phyloP scores from a whole-genome alignment of 2,113 vertebrate genomes.

The Hemiscyllium ocellatum region DNA sequence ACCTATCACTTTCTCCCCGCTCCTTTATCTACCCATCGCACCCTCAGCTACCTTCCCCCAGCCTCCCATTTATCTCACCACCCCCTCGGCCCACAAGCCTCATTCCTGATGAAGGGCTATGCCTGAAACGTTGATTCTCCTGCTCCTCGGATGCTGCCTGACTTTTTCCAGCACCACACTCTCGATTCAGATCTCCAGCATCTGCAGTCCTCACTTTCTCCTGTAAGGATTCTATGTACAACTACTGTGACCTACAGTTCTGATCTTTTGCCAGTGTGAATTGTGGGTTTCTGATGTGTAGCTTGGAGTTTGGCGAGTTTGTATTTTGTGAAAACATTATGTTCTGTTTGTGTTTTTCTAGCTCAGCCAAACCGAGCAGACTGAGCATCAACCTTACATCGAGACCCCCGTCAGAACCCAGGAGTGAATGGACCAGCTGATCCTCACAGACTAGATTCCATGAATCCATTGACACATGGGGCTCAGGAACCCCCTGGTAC shows the following conservation, averaged over 20 bases:
- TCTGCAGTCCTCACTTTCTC: too few species aligned
- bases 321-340: not conserved
- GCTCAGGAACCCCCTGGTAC: not conserved
- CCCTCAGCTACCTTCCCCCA: too few species aligned
- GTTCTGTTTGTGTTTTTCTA: not conserved
- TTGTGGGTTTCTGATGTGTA: not conserved
- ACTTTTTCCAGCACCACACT: too few species aligned
- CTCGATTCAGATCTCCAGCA: too few species aligned
- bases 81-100: too few species aligned
- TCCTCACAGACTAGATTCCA: not conserved
- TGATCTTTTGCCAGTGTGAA: not conserved
- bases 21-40: too few species aligned
- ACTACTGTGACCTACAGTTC: not conserved
- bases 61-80: too few species aligned
- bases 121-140: too few species aligned
- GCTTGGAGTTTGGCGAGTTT: not conserved
- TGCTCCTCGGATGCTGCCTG: too few species aligned
- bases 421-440: not conserved
- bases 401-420: not conserved
- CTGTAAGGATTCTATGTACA: too few species aligned
- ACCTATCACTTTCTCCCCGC: too few species aligned
- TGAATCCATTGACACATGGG: not conserved
- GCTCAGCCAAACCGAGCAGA: not conserved
- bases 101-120: too few species aligned
- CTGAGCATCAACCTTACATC: not conserved